Evolutionary conservation across 1,140 invertebrate species (phyloP), one percentile per base, ranked within the genome.

Genomic region (Helicoverpa armigera): DNA sequence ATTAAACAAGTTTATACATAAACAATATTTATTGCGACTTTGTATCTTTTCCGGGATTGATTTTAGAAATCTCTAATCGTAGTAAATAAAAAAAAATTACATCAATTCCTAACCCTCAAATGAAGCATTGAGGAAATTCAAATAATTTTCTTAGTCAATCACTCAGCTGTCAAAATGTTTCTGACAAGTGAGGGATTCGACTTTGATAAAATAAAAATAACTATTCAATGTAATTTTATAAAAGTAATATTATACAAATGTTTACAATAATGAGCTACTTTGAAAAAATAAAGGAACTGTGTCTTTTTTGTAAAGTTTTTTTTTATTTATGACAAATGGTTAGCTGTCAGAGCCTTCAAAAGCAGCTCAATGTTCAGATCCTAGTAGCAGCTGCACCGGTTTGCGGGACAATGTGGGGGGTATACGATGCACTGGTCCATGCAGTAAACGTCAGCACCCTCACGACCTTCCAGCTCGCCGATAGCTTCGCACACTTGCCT

Each of bases 341-440:
- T 18, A 48, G 14, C 0, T 65, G 7, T 18, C 2, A 65, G 14
- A 56, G 13, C n/a, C n/a, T 74, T 60, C 10, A 9, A 43, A 60
- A 74, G 70, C 51, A 73, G 29, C 53, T 73, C 50, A 54, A 11
- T n/a, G 16, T 76, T 16, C 31, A 13, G 23, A 14, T 50, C 23
- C 78, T 92, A 96, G 82, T 97, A 97, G 91, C 98, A 98, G 80
- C 94, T 94, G 86, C 98, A 98, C 88, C 97, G 96, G 83, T 97
- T 92, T 35, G 92, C 92, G 2, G 97, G 97, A 89, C 98, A 98
- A 60, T 95, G 89, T 2, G 96, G 96, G 13, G 96, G 96, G 91
- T 97, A 97, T 16, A 97, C 96, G 76, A 98, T 96, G 94, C 98
- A 98, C 82, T 97, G 95, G 89, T 98, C 97, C 96, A 97, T 96